These are phyloP conservation scores for Beris chalybata DNA, from an alignment of 2,888 invertebrate species.

Conservation along the genomic window DNA sequence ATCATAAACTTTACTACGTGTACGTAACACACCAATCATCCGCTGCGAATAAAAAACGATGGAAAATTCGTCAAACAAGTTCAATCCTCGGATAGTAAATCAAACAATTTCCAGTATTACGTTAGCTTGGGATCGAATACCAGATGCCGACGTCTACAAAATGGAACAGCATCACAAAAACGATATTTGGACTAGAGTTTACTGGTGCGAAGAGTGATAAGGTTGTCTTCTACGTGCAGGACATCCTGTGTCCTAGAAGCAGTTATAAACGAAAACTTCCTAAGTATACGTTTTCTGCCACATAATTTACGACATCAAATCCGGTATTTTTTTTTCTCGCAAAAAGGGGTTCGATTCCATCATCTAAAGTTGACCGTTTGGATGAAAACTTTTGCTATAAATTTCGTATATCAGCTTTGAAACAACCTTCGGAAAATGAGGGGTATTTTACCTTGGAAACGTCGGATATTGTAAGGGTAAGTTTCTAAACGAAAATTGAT, in stretches of 20 bases:
- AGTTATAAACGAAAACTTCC: too few species aligned
- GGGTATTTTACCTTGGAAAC: constrained; percentile 44
- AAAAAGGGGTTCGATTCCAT: constrained; percentile 35
- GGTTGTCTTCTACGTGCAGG: too few species aligned
- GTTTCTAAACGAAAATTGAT: background rate
- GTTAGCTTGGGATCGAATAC: constrained; percentile 48
- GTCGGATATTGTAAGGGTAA: constrained; percentile 42
- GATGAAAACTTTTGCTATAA: constrained; percentile 53
- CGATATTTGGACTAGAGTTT: constrained; percentile 49
- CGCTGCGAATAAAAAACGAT: constrained; percentile 5
- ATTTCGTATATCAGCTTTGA: constrained; percentile 49
- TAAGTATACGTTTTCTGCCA: too few species aligned
- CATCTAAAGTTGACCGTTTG: constrained; percentile 45
- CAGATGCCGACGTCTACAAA: constrained; percentile 49
- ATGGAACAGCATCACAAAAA: constrained; percentile 49
- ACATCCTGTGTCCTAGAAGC: too few species aligned
- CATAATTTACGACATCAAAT: constrained; percentile 24
- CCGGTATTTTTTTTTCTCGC: constrained; percentile 2
- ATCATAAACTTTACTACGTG: background rate
- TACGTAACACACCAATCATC: background rate
- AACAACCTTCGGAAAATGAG: constrained; percentile 38
- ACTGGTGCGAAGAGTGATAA: constrained; percentile 45
- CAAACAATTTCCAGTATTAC: constrained; percentile 48
- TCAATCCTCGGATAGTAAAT: constrained; percentile 46
- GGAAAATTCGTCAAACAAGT: constrained; percentile 37